Evolutionary conservation across 1,140 invertebrate species (phyloP).

Genomic region (Psilanteris sp.): DNA sequence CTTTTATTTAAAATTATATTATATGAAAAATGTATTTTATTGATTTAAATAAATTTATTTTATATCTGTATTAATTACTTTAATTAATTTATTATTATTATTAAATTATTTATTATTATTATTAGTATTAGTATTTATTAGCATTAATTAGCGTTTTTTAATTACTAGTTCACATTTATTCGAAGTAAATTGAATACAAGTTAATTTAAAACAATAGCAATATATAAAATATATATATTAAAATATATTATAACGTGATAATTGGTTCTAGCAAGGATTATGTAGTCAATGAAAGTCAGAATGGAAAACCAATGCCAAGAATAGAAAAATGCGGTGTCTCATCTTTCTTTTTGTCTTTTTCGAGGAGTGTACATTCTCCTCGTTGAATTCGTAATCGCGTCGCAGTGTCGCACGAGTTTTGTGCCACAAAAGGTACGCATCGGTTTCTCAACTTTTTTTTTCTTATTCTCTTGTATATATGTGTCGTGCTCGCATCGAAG

Average conservation of each 20-base stretch:
- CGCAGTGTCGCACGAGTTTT: conserved; percentile 49
- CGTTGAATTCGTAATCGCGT: conserved; percentile 57
- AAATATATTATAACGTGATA: background rate
- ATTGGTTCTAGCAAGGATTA: conserved; percentile 21
- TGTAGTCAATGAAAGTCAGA: conserved; percentile 39
- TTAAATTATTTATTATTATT: too few species aligned
- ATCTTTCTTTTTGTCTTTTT: conserved; percentile 56
- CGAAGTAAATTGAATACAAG: too few species aligned
- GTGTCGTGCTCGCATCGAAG: conserved; percentile 47
- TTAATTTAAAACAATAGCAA: too few species aligned
- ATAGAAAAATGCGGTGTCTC: conserved; percentile 40
- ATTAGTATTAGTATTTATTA: too few species aligned
- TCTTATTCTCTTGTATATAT: conserved; percentile 37
- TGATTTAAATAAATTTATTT: too few species aligned
- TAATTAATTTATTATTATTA: too few species aligned
- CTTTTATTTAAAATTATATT: too few species aligned
- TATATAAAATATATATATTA: conserved; percentile 1
- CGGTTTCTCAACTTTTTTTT: conserved; percentile 49
- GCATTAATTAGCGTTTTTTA: too few species aligned
- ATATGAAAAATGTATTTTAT: too few species aligned
- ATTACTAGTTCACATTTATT: too few species aligned
- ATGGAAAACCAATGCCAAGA: conserved; percentile 45
- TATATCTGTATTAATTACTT: too few species aligned
- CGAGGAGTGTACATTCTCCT: conserved; percentile 37
- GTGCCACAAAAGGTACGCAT: conserved; percentile 49